These are phyloP conservation scores for Brachionus sp. DNA, from an alignment of 1,140 invertebrate genomes.

Conservation along the genomic window DNA sequence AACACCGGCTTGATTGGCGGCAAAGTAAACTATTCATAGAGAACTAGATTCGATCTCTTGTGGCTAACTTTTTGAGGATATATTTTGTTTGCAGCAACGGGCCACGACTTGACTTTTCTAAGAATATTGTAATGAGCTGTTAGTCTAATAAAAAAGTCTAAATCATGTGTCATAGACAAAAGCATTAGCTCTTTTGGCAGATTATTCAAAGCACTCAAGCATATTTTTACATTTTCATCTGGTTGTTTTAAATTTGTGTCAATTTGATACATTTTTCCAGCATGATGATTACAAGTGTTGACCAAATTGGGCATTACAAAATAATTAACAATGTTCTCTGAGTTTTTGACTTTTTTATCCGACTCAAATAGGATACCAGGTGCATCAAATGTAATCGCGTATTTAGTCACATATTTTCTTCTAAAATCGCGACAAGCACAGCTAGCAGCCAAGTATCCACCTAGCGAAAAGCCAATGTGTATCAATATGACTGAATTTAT, in stretches of 20 bases:
- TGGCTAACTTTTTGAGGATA: not conserved
- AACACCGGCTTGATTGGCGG: not conserved
- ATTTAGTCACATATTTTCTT: not conserved
- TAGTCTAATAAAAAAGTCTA: not conserved
- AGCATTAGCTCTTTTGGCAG: not conserved
- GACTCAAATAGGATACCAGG: not conserved
- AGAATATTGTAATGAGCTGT: not conserved
- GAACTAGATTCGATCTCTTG: not conserved
- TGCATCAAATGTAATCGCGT: not conserved
- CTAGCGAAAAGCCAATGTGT: constrained; percentile 3
- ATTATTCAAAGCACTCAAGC: not conserved
- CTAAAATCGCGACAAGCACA: not conserved
- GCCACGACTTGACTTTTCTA: not conserved
- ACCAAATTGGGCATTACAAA: constrained; percentile 31
- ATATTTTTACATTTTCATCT: not conserved
- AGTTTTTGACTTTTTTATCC: not conserved
- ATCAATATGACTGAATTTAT: not conserved
- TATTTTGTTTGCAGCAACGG: not conserved
- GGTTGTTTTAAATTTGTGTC: not conserved
- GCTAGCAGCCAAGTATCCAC: not conserved
- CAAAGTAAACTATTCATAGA: not conserved
- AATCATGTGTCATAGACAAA: not conserved
- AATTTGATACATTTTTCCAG: constrained; percentile 8
- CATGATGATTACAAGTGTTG: constrained; percentile 21
- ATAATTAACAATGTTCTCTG: not conserved